Evolutionary conservation across 92 coral and sea anemone genomes (phyloP), one percentile per base, ranked within the genome.

Genomic region (Nematostella vectensis): DNA sequence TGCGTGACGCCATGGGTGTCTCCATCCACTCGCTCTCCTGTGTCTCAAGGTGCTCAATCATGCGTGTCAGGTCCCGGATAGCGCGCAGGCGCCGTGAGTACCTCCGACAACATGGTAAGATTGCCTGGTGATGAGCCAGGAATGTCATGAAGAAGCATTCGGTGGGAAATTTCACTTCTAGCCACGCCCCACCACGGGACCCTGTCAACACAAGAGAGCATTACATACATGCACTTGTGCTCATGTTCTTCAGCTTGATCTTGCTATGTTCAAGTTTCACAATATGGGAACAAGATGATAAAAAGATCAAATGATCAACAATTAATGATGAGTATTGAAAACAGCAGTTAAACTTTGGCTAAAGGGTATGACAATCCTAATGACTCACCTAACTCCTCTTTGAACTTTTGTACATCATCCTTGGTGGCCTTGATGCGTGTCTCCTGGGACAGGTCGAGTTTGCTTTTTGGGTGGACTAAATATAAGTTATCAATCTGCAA

Each of bases 1-100:
- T 91, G 59, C 98, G 74, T 15, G 80, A 60, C 18, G 98, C 98
- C 78, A 91, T 68, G 4, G 98, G 85, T 0, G 91, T 81, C 24
- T 91, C 96, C 50, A 80, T 61, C 98, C 98, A 91, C 23, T 91
- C 98, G 48, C 86, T 81, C 68, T 91, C 98, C 43, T 83, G 89
- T 25, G 75, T 54, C 57, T 91, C 95, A 19, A 91, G 70, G 55
- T 91, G 95, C 58, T 85, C 93, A 12, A 85, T 79, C 89, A 82
- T 91, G 27, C 85, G 80, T 12, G 88, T 67, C 68, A 91, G 67
- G 31, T 91, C 98, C 25, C 95, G 87, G 2, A 78, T 78, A 3
- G 98, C 85, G 55, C 88, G 75, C 56, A 82, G 76, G 17, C 95
- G 54, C 42, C 95, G 77, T 51, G 88, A 71, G 61, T 85, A 80